These are phyloP conservation scores for Heliangelus exortis DNA, from an alignment of 2,797 vertebrate genomes.

Conservation along the genomic window DNA sequence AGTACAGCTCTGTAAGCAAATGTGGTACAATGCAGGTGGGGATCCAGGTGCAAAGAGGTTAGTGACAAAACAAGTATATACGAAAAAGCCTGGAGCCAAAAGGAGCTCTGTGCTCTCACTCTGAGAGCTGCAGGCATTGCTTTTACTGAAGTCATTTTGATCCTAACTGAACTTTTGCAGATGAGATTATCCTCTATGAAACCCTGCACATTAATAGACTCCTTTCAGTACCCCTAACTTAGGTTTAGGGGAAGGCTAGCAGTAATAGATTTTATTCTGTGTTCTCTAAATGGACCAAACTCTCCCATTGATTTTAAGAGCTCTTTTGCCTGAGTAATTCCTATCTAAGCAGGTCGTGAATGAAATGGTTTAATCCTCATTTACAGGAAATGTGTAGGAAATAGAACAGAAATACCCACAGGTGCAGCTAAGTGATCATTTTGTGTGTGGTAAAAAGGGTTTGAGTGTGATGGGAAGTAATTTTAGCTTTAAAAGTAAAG, in stretches of 20 bases:
- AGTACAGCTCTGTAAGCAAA: background rate
- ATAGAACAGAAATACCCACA: slow-evolving; percentile 68
- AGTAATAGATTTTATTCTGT: slow-evolving; percentile 24
- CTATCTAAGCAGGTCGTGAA: background rate
- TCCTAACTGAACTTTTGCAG: background rate
- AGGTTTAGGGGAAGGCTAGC: slow-evolving; percentile 11
- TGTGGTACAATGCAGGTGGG: background rate
- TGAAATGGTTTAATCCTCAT: slow-evolving; percentile 30
- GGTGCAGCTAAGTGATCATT: slow-evolving; percentile 48
- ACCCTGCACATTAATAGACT: background rate
- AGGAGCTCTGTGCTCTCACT: background rate
- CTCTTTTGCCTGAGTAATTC: slow-evolving; percentile 14
- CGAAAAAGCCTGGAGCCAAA: background rate
- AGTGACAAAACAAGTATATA: background rate
- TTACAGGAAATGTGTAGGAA: slow-evolving; percentile 45
- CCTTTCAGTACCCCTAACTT: background rate
- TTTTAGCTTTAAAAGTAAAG: slow-evolving; percentile 21
- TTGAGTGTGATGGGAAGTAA: background rate
- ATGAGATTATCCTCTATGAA: background rate
- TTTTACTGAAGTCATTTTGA: background rate
- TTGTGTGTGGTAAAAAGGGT: slow-evolving; percentile 34
- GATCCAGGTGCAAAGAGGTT: background rate
- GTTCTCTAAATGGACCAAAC: background rate
- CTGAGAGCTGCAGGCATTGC: background rate
- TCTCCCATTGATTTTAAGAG: slow-evolving; percentile 33